phyloP scores from a whole-genome alignment of 2,797 vertebrate genomes.

The Xerus rutilus region DNA sequence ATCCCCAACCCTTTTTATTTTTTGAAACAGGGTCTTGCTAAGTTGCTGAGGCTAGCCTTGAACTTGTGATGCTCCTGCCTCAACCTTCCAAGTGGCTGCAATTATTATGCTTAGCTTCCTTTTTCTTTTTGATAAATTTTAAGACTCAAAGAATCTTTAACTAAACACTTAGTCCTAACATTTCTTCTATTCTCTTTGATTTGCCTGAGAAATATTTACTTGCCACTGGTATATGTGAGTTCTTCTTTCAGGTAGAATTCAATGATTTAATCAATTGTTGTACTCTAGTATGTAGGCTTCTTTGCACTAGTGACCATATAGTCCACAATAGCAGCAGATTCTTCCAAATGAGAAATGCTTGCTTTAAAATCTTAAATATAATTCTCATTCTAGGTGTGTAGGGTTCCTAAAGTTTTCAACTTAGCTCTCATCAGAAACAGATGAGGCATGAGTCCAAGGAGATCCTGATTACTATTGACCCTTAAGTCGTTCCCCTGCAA shows the following conservation, averaged over 20 bases:
- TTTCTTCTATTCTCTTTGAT: slow-evolving; percentile 19
- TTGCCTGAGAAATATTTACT: neutral
- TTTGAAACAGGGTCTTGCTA: too few relatives aligned
- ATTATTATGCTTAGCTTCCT: too few relatives aligned
- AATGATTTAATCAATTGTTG: neutral
- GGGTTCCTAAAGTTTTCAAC: neutral
- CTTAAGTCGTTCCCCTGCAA: neutral
- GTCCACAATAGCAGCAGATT: neutral
- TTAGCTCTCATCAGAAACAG: neutral
- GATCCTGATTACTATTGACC: neutral
- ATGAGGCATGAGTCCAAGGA: neutral
- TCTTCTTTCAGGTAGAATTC: neutral
- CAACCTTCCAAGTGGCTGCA: too few relatives aligned
- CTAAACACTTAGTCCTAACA: neutral
- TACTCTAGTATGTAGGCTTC: neutral
- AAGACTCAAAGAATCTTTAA: neutral
- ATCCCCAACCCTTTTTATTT: too few relatives aligned
- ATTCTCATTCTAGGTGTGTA: slow-evolving; percentile 19
- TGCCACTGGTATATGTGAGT: neutral
- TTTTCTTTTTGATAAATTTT: neutral
- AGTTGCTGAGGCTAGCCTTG: too few relatives aligned
- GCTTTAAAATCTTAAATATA: neutral
- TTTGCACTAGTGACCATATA: neutral
- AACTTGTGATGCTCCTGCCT: too few relatives aligned
- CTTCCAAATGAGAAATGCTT: neutral